Percentiles rank a stretch among this genome's conserved stretches.
These are phyloP conservation scores for Drosophila melanica DNA, from an alignment of 1,140 invertebrate species.

Conservation along the genomic window DNA sequence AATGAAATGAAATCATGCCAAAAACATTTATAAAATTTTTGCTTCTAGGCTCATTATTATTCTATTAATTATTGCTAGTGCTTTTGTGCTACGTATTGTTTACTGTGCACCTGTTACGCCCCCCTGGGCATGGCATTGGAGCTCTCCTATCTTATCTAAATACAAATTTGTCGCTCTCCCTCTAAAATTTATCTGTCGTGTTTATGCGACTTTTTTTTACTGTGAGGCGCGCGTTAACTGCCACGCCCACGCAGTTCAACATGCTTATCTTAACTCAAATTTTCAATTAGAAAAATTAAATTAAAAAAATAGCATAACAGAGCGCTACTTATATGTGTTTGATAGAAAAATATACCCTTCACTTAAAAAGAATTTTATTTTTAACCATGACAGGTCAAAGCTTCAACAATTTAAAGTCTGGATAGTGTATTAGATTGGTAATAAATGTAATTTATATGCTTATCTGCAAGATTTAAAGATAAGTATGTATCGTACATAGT, in stretches of 20 bases:
- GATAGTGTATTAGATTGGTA: too few species aligned
- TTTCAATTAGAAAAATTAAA: constrained; percentile 56
- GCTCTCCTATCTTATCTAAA: constrained; percentile 48
- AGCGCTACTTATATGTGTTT: not conserved
- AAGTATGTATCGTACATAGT: not conserved
- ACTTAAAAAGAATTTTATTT: not conserved
- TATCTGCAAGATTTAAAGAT: not conserved
- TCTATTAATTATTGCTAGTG: constrained; percentile 1
- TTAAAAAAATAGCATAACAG: constrained; percentile 11
- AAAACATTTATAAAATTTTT: not conserved
- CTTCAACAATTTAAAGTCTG: too few species aligned
- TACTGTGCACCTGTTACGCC: constrained; percentile 7
- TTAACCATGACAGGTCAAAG: too few species aligned
- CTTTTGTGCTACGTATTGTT: not conserved
- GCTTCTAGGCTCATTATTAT: constrained; percentile 10
- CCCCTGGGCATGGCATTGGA: constrained; percentile 19
- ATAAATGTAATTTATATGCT: not conserved
- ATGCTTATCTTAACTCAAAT: constrained; percentile 56
- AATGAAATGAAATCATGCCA: not conserved
- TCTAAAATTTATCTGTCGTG: constrained; percentile 38
- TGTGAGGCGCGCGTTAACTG: constrained; percentile 18
- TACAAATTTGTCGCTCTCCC: constrained; percentile 15
- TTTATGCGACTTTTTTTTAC: constrained; percentile 48
- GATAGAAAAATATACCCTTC: constrained; percentile 9
- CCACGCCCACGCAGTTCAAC: constrained; percentile 44